phyloP scores from a whole-genome alignment of 2,888 invertebrate genomes.

The Leptinotarsa tumamoca region DNA sequence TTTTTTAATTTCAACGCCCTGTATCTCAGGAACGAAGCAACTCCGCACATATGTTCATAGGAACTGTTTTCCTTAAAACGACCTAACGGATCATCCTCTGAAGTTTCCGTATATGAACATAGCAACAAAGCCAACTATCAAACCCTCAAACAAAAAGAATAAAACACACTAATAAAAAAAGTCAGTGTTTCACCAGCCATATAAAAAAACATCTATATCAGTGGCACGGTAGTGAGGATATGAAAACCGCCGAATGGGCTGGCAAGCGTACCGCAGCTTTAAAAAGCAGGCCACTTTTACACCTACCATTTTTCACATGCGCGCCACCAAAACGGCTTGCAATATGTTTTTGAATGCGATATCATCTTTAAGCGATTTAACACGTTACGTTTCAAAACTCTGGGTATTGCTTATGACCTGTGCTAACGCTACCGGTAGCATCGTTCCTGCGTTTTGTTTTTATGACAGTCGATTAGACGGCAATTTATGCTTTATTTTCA shows the following conservation, averaged over 20 bases:
- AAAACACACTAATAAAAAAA: slow-evolving; percentile 35
- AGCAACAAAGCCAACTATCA: slow-evolving; percentile 16
- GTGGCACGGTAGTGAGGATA: slow-evolving; percentile 54
- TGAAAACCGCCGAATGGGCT: slow-evolving; percentile 58
- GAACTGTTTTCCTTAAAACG: no score
- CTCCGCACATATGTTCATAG: no score
- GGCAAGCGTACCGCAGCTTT: slow-evolving; percentile 62
- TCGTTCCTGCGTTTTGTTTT: slow-evolving; percentile 34
- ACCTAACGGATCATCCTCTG: no score
- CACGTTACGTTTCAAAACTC: slow-evolving; percentile 47
- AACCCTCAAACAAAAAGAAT: slow-evolving; percentile 17
- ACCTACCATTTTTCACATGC: slow-evolving; percentile 59
- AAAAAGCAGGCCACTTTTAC: slow-evolving; percentile 61
- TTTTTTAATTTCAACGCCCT: no score
- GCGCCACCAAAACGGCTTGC: slow-evolving; percentile 50
- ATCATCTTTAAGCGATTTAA: slow-evolving; percentile 62
- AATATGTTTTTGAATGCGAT: slow-evolving; percentile 60
- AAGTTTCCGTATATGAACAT: neutral
- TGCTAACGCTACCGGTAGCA: slow-evolving; percentile 26
- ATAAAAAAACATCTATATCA: slow-evolving; percentile 58
- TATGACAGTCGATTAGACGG: slow-evolving; percentile 38
- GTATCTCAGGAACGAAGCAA: no score
- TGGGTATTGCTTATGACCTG: slow-evolving; percentile 36
- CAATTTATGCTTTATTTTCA: slow-evolving; percentile 41
- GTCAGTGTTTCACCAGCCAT: slow-evolving; percentile 43